Percentiles rank a stretch among this genome's conserved stretches.
Conservation (phyloP, 2,797 vertebrate genomes). For the Acanthiza pusilla region DNA sequence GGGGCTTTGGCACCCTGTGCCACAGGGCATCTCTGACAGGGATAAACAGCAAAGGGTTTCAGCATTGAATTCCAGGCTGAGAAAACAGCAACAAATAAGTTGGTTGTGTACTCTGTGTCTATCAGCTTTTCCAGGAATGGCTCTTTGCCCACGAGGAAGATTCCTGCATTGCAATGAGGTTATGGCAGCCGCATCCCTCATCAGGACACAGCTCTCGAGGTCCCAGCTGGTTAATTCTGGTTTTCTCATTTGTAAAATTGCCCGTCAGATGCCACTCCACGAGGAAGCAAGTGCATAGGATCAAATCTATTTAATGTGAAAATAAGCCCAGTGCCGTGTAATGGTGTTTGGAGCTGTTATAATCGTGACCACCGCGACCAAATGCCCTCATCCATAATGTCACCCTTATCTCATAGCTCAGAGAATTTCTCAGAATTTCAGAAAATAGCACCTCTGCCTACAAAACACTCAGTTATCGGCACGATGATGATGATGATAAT, state of each 20-base stretch:
- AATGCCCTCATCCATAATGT: background rate
- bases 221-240: background rate
- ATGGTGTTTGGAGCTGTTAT: background rate
- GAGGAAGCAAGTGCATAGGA: background rate
- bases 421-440: conserved; percentile 30
- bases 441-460: conserved; percentile 43
- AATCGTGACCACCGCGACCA: background rate
- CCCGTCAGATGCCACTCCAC: background rate
- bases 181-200: background rate
- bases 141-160: background rate
- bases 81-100: background rate
- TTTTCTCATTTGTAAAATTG: background rate
- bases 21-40: background rate
- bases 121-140: background rate
- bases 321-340: background rate
- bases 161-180: background rate
- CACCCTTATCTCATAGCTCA: background rate
- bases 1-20: background rate
- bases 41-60: background rate
- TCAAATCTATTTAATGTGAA: conserved; percentile 13
- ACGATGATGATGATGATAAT: background rate
- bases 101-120: background rate
- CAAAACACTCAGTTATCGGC: conserved; percentile 1
- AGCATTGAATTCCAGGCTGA: background rate
- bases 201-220: background rate